Base-by-base conservation (phyloP, 2,797 vertebrate species). In the Myoxocephalus aenaeus region DNA sequence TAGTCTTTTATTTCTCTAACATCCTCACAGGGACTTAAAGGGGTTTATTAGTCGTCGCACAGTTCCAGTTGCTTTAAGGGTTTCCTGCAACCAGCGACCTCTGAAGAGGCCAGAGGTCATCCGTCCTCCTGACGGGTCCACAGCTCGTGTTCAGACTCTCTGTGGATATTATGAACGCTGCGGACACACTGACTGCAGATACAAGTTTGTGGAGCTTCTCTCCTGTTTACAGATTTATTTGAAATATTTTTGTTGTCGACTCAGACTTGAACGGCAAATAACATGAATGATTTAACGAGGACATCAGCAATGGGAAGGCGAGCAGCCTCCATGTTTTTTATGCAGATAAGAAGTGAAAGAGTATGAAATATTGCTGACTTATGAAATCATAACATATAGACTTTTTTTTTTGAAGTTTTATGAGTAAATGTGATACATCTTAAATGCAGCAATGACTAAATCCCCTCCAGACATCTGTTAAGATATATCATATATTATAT, bases 71-170 rank as follows among this genome's bases (percentile, higher is more conserved):
- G 68, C 68, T 78, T 78, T 22, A 72, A 61, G 73, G 66, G 15
- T 46, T 82, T 70, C n/a, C 48, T 58, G 15, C 66, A 78, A 65
- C 40, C 72, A 69, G 44, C 57, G 36, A 64, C 56, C 73, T 81
- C 65, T 75, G 77, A 70, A 79, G 69, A 76, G 82, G 73, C 78
- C 86, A 91, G 81, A 86, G 90, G 88, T 91, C 84, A 83, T 78
- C 67, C 44, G 67, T 86, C 84, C 86, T 66, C 82, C 80, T 71
- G 73, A 48, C 40, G 67, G 70, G 15, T 82, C 82, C 73, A 80
- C 2, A 12, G 76, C 77, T 32, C 29, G 29, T 32, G 29, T 32
- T 32, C 29, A 32, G 32, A 32, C 32, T 32, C 29, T 2, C 32
- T 32, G 32, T 73, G 70, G 82, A 80, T 72, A 65, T 57, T 20